Conservation (phyloP, 2,888 invertebrate species). For the Leucophenga maculata region DNA sequence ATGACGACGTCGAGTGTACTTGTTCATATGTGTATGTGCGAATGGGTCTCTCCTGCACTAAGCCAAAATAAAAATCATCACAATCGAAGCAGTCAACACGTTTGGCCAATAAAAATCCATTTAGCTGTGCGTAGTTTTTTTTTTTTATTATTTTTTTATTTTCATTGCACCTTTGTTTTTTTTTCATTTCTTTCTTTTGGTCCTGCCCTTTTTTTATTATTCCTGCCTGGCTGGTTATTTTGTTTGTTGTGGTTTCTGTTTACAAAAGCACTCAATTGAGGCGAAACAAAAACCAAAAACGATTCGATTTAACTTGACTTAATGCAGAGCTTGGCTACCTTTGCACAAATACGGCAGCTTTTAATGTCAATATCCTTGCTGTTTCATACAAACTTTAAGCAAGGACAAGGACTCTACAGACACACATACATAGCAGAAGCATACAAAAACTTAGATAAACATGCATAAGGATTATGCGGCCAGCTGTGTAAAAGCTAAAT, state of each 20-base stretch:
- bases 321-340: background rate
- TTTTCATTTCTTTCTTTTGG: background rate
- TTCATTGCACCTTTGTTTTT: background rate
- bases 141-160: no score
- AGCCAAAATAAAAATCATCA: constrained; percentile 5
- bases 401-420: background rate
- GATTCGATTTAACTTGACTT: background rate
- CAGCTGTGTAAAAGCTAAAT: background rate
- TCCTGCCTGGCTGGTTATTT: background rate
- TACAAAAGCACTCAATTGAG: background rate
- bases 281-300: background rate
- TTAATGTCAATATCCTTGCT: constrained; percentile 11
- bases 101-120: constrained; percentile 23
- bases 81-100: constrained; percentile 24
- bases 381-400: background rate
- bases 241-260: background rate
- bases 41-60: background rate
- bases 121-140: background rate
- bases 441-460: no score
- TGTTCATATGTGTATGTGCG: background rate
- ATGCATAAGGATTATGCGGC: no score
- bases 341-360: background rate
- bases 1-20: background rate
- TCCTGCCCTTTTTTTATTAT: background rate
- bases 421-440: background rate